phyloP scores from a whole-genome alignment of 2,113 vertebrate genomes.

The Tragelaphus imberbis region DNA sequence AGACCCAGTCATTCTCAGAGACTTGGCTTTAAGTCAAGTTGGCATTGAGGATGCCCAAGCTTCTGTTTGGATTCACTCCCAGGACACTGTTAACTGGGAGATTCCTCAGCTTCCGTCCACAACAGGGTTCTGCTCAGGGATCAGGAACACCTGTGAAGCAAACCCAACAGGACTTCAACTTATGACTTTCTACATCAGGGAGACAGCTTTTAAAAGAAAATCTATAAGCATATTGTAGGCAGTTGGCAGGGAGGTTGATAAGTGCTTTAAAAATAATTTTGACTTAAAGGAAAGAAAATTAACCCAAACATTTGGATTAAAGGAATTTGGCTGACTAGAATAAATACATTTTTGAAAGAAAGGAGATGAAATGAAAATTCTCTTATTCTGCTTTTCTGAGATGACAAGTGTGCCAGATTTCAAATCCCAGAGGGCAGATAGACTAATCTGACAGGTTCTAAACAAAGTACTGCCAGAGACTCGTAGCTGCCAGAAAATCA shows the following conservation, averaged over 20 bases:
- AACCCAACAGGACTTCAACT: slow-evolving; percentile 29
- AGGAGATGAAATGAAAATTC: not conserved
- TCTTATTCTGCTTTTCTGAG: not conserved
- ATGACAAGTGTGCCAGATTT: not conserved
- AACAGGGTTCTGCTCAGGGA: not conserved
- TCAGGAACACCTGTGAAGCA: slow-evolving; percentile 32
- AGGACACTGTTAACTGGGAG: not conserved
- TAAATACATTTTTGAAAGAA: not conserved
- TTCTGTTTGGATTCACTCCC: not conserved
- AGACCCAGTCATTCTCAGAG: not conserved
- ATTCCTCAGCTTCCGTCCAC: not conserved
- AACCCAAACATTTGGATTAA: not conserved
- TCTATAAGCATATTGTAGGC: not conserved
- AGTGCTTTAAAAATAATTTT: not conserved
- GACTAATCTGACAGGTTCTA: not conserved
- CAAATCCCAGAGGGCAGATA: not conserved
- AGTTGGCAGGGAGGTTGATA: not conserved
- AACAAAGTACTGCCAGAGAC: not conserved
- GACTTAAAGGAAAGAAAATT: not conserved
- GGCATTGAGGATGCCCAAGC: not conserved
- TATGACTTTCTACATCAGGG: not conserved
- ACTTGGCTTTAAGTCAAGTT: not conserved
- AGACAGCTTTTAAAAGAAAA: not conserved
- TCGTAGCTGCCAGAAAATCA: not conserved
- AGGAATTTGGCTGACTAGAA: not conserved